Percentiles rank a stretch among this genome's conserved stretches.
These are phyloP conservation scores for Notamacropus eugenii DNA, from an alignment of 2,797 vertebrate genomes.

Conservation along the genomic window DNA sequence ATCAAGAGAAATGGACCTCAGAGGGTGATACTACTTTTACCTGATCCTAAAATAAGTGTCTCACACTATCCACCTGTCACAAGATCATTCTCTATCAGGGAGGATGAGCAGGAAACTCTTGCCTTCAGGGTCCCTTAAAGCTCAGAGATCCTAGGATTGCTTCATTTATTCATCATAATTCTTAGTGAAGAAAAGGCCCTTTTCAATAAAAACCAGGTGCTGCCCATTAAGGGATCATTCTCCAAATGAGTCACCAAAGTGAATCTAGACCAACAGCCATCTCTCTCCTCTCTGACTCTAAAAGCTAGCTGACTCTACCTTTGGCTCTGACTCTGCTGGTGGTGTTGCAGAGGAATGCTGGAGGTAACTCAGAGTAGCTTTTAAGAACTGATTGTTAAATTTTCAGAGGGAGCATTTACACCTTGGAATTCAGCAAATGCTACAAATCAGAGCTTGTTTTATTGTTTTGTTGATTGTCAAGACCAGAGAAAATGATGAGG, in stretches of 20 bases:
- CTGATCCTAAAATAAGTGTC: not conserved
- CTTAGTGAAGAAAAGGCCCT: not conserved
- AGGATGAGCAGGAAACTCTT: not conserved
- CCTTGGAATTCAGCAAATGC: not conserved
- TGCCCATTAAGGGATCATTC: not conserved
- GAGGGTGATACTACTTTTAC: not conserved
- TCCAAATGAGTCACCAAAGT: not conserved
- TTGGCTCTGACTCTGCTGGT: not conserved
- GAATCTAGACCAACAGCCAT: not conserved
- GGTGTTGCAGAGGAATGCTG: not conserved
- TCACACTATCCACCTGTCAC: not conserved
- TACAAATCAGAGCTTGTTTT: not conserved
- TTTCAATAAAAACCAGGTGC: not conserved
- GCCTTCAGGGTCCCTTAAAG: not conserved
- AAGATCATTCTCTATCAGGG: not conserved
- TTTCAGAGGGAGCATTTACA: not conserved
- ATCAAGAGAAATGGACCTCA: not conserved
- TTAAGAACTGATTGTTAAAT: not conserved
- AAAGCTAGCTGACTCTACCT: not conserved
- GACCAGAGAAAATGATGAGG: not conserved
- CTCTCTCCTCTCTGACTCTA: not conserved
- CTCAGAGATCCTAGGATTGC: not conserved
- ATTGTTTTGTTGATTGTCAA: not conserved
- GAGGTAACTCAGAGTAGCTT: not conserved
- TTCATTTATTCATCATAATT: not conserved